These are phyloP conservation scores for Drosophila neocordata DNA, from an alignment of 1,140 invertebrate species.

Conservation along the genomic window DNA sequence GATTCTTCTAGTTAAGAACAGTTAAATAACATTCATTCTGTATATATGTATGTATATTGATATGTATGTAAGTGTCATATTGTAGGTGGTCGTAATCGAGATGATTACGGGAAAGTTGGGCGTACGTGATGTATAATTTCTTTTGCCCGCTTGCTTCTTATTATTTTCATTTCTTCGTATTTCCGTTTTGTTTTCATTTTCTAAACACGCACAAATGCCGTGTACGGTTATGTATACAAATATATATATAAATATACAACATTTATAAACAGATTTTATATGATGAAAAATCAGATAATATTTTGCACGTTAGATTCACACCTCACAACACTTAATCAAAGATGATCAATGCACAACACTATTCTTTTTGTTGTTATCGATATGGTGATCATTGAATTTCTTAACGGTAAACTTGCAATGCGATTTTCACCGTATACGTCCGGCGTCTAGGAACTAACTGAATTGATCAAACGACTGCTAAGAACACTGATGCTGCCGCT, in stretches of 20 bases:
- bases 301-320: slow-evolving; percentile 27
- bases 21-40: slow-evolving; percentile 19
- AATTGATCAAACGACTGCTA: slow-evolving; percentile 36
- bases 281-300: slow-evolving; percentile 4
- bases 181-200: slow-evolving; percentile 71
- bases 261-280: slow-evolving; percentile 10
- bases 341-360: slow-evolving; percentile 28
- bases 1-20: slow-evolving; percentile 21
- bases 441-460: slow-evolving; percentile 76
- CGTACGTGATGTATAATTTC: slow-evolving; percentile 47
- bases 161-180: slow-evolving; percentile 36
- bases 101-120: slow-evolving; percentile 45
- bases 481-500: slow-evolving; percentile 34
- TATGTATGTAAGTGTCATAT: slow-evolving; percentile 36
- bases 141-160: slow-evolving; percentile 29
- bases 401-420: slow-evolving; percentile 18
- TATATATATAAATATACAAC: slow-evolving; percentile 9
- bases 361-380: slow-evolving; percentile 38
- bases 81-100: slow-evolving; percentile 55
- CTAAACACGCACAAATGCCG: slow-evolving; percentile 70
- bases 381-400: slow-evolving; percentile 21
- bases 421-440: slow-evolving; percentile 50
- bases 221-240: slow-evolving; percentile 28
- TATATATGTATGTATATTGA: neutral
- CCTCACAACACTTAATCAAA: slow-evolving; percentile 19